Conservation (phyloP, 2,113 vertebrate genomes). For the Puntigrus tetrazona region DNA sequence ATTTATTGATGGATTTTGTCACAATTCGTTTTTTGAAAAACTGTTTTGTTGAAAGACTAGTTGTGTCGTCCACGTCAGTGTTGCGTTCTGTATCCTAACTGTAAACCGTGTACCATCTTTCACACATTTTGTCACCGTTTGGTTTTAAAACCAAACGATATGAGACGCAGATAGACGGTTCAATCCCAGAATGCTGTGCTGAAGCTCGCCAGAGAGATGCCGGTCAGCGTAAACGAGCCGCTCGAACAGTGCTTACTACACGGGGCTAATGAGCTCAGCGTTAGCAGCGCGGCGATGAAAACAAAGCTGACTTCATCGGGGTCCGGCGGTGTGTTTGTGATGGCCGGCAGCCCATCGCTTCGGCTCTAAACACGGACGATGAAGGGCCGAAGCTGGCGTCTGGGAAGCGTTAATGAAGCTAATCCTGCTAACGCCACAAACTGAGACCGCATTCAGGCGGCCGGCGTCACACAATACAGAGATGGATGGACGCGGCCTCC, state of each 20-base stretch:
- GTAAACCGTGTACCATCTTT: too few species aligned
- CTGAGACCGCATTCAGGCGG: not conserved
- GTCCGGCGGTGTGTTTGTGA: slow-evolving; percentile 37
- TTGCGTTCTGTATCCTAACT: not conserved
- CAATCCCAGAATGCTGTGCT: slow-evolving; percentile 12
- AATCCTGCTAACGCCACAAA: slow-evolving; percentile 53
- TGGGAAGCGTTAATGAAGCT: slow-evolving; percentile 55
- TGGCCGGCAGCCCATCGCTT: slow-evolving; percentile 10
- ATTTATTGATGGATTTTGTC: not conserved
- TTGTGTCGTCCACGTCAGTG: not conserved
- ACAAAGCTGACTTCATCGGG: slow-evolving; percentile 19
- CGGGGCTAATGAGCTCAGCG: slow-evolving; percentile 38
- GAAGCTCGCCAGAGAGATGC: slow-evolving; percentile 12
- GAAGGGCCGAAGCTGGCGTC: slow-evolving; percentile 32
- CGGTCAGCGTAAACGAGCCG: not conserved
- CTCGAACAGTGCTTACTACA: not conserved
- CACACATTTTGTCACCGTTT: not conserved
- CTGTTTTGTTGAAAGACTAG: not conserved
- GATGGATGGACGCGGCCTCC: not conserved
- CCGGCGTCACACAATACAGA: slow-evolving; percentile 32
- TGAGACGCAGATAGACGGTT: not conserved
- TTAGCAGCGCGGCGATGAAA: slow-evolving; percentile 40
- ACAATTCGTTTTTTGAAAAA: not conserved
- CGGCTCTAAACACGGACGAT: slow-evolving; percentile 37
- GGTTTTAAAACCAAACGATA: not conserved